These are phyloP conservation scores for Priocnemis perturbator DNA, from an alignment of 2,888 invertebrate genomes.

Conservation along the genomic window DNA sequence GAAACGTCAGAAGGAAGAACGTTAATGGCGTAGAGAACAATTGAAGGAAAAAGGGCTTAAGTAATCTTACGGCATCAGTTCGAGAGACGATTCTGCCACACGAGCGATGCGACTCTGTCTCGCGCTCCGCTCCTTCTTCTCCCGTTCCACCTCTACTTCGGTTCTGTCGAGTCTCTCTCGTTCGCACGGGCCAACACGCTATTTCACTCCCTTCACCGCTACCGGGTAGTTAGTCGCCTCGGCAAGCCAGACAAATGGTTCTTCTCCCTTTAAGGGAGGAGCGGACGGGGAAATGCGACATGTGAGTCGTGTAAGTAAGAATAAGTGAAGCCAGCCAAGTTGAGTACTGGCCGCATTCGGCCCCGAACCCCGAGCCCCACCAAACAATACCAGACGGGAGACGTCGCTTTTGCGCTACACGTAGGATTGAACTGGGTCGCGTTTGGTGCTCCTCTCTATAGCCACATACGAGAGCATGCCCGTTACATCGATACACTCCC, in stretches of 20 bases:
- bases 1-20: too few relatives aligned
- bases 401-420: conserved; percentile 31
- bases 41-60: conserved; percentile 2
- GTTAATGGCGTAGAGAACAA: conserved; percentile 6
- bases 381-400: conserved; percentile 44
- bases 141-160: too few relatives aligned
- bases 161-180: too few relatives aligned
- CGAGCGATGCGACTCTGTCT: too few relatives aligned
- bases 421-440: conserved; percentile 30
- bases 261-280: conserved; percentile 42
- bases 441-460: conserved; percentile 4
- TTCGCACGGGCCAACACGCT: too few relatives aligned
- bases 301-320: conserved; percentile 62
- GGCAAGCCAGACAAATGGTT: conserved; percentile 67
- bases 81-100: neutral
- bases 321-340: conserved; percentile 64
- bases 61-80: conserved; percentile 6
- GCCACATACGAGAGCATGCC: too few relatives aligned
- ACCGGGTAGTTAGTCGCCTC: conserved; percentile 48
- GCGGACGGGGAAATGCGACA: conserved; percentile 55
- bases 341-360: conserved; percentile 54
- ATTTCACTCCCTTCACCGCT: conserved; percentile 12
- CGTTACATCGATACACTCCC: too few relatives aligned
- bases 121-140: too few relatives aligned
- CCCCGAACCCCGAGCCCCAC: conserved; percentile 57